Percentiles rank a stretch among this genome's conserved stretches.
Evolutionary conservation across 1,140 invertebrate species (phyloP).

Genomic region (Cotesia typhae): DNA sequence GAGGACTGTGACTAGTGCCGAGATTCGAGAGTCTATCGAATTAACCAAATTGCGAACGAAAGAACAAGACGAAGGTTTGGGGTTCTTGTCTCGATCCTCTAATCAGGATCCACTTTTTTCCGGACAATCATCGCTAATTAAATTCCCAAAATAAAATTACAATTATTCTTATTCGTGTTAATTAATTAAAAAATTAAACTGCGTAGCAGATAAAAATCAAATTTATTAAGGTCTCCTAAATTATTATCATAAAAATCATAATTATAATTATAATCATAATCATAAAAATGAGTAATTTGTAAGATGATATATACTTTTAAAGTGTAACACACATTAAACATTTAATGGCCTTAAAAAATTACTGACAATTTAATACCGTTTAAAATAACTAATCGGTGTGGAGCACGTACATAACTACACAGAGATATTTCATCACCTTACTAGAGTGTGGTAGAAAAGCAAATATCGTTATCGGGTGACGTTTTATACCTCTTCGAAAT

Average conservation of each 20-base stretch:
- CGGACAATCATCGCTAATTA: slow-evolving; percentile 64
- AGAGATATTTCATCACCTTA: slow-evolving; percentile 36
- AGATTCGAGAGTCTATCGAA: slow-evolving; percentile 46
- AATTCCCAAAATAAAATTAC: slow-evolving; percentile 32
- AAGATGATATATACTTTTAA: too few relatives aligned
- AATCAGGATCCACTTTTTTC: slow-evolving; percentile 54
- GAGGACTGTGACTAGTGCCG: not conserved
- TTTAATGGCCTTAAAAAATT: not conserved
- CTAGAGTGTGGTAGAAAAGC: slow-evolving; percentile 26
- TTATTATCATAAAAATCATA: too few relatives aligned
- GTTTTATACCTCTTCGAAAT: slow-evolving; percentile 37
- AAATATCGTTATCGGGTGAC: slow-evolving; percentile 44
- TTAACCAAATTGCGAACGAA: slow-evolving; percentile 46
- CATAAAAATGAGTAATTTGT: too few relatives aligned
- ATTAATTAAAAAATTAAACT: too few relatives aligned
- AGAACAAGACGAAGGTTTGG: slow-evolving; percentile 31
- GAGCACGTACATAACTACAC: not conserved
- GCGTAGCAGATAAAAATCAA: too few relatives aligned
- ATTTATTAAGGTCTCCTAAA: too few relatives aligned
- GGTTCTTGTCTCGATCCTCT: slow-evolving; percentile 23
- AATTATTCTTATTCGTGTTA: slow-evolving; percentile 1
- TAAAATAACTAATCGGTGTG: not conserved
- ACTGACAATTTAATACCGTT: slow-evolving; percentile 7
- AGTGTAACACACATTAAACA: slow-evolving; percentile 9
- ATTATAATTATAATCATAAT: too few relatives aligned